phyloP scores from a whole-genome alignment of 2,113 vertebrate genomes.

The Podarcis raffonei region DNA sequence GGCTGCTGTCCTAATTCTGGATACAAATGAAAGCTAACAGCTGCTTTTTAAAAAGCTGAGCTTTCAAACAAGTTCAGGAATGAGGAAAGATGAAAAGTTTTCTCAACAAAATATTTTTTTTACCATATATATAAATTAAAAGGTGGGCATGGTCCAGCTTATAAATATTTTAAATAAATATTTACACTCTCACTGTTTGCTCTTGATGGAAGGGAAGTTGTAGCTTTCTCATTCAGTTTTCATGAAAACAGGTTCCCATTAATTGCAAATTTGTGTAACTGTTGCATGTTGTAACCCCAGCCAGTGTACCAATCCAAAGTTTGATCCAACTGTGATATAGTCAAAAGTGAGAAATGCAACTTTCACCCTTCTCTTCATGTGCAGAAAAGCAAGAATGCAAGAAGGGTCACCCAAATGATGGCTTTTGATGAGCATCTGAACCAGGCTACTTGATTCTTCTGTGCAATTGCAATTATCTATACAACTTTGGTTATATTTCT shows the following conservation, averaged over 20 bases:
- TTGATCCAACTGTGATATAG: too few species aligned
- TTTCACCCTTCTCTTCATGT: too few species aligned
- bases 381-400: too few species aligned
- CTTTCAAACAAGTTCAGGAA: conserved; percentile 26
- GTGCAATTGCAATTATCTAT: too few species aligned
- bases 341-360: too few species aligned
- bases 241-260: background rate
- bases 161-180: background rate
- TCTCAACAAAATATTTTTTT: background rate
- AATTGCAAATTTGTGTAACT: background rate
- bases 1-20: conserved; percentile 51
- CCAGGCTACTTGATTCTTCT: too few species aligned
- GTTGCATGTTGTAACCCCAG: too few species aligned
- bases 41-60: conserved; percentile 19
- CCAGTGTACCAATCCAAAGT: too few species aligned
- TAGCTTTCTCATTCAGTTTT: background rate
- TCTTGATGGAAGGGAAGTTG: background rate
- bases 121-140: background rate
- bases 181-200: background rate
- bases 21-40: conserved; percentile 17
- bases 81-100: conserved; percentile 33
- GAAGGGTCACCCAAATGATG: too few species aligned
- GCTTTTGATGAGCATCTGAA: too few species aligned
- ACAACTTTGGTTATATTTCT: too few species aligned
- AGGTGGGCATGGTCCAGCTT: too few species aligned